Conservation (phyloP, 2,888 invertebrate genomes). For the Nephrotoma appendiculata region DNA sequence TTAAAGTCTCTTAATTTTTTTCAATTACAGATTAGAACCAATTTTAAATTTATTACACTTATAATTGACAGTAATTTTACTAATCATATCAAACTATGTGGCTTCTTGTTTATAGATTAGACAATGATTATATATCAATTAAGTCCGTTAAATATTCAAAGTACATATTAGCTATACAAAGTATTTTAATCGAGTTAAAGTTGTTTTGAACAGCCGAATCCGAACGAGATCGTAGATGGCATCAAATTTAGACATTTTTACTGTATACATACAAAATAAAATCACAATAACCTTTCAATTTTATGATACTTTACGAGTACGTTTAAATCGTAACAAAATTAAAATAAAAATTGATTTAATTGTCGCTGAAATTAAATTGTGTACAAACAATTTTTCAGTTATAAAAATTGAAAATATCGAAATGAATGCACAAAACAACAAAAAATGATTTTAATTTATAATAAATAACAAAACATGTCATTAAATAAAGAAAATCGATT, state of each 20-base stretch:
- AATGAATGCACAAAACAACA: not conserved
- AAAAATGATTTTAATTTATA: not conserved
- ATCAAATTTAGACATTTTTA: not conserved
- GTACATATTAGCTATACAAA: not conserved
- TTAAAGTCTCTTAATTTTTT: too few species aligned
- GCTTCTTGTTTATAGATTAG: too few species aligned
- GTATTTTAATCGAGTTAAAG: too few species aligned
- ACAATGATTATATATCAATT: too few species aligned
- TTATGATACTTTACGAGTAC: not conserved
- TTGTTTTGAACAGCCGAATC: not conserved
- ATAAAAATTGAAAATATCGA: not conserved
- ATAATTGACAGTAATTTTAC: too few species aligned
- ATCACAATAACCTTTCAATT: not conserved
- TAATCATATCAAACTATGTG: too few species aligned
- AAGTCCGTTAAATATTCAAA: not conserved
- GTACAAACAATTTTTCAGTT: not conserved
- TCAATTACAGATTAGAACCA: too few species aligned
- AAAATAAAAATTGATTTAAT: not conserved
- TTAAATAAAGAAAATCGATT: not conserved
- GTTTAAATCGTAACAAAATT: not conserved
- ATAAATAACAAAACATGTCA: not conserved
- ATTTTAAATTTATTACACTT: too few species aligned
- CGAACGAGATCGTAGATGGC: not conserved
- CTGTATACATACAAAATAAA: not conserved
- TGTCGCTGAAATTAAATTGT: not conserved